These are phyloP conservation scores for Trichonephila clavipes DNA, from an alignment of 1,140 invertebrate genomes.

Conservation along the genomic window DNA sequence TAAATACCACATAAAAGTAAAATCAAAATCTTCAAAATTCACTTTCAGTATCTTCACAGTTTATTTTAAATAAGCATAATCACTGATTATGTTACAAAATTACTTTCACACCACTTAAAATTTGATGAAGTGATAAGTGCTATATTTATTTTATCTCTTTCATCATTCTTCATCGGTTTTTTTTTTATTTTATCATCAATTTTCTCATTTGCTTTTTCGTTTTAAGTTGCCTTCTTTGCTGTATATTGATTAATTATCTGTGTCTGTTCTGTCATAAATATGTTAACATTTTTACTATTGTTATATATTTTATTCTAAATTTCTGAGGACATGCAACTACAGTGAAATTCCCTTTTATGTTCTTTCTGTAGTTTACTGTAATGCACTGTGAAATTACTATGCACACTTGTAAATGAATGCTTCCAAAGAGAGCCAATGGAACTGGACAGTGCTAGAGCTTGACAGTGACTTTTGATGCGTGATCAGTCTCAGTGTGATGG, in stretches of 20 bases:
- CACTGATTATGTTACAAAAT: background rate
- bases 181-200: too few relatives aligned
- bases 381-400: background rate
- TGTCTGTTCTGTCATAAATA: too few relatives aligned
- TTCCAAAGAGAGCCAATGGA: background rate
- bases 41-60: background rate
- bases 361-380: background rate
- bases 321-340: too few relatives aligned
- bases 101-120: background rate
- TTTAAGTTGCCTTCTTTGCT: too few relatives aligned
- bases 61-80: background rate
- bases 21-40: background rate
- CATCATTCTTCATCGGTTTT: too few relatives aligned
- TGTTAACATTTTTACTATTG: too few relatives aligned
- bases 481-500: slow-evolving; percentile 59
- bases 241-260: too few relatives aligned
- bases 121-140: background rate
- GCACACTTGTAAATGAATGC: background rate
- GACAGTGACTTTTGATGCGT: slow-evolving; percentile 58
- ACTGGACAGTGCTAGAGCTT: slow-evolving; percentile 6
- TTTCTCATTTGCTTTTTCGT: too few relatives aligned
- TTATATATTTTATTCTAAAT: too few relatives aligned
- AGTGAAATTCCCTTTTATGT: too few relatives aligned
- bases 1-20: background rate
- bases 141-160: too few relatives aligned